phyloP scores from a whole-genome alignment of 53 echinoderm and acorn worm genomes.

The Apostichopus leukothele region DNA sequence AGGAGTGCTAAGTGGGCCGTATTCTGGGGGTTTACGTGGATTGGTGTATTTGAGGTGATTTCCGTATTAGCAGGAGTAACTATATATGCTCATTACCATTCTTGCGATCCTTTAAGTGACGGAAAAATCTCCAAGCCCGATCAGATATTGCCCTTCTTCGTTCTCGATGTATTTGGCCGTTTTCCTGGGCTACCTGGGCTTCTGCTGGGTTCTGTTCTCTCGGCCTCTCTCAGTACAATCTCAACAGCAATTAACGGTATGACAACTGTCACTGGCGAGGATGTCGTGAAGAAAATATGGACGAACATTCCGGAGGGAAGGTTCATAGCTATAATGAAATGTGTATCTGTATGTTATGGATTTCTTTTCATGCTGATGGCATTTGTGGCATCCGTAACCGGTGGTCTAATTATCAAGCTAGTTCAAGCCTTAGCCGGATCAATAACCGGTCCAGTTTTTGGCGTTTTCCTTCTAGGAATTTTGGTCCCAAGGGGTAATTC shows the following conservation, averaged over 20 bases:
- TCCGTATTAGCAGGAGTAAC: too few species aligned
- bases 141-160: slow-evolving; percentile 24
- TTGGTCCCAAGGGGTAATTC: slow-evolving; percentile 19
- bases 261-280: background rate
- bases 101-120: slow-evolving; percentile 18
- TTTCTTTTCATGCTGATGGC: slow-evolving; percentile 5
- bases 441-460: slow-evolving; percentile 11
- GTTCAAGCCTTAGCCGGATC: background rate
- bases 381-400: slow-evolving; percentile 1
- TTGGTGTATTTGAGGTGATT: background rate
- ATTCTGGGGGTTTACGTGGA: background rate
- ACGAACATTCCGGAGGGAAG: background rate
- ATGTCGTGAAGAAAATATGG: slow-evolving; percentile 8
- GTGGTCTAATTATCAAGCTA: background rate
- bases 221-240: background rate
- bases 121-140: background rate
- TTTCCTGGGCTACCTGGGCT: slow-evolving; percentile 13
- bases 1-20: slow-evolving; percentile 4
- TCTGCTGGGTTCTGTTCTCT: background rate
- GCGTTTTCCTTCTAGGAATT: slow-evolving; percentile 5
- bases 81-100: background rate
- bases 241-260: slow-evolving; percentile 22
- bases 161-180: slow-evolving; percentile 1
- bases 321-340: background rate
- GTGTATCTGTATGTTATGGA: slow-evolving; percentile 3